These are phyloP conservation scores for Trissolcus brochymenae DNA, from an alignment of 2,888 invertebrate species.

Conservation along the genomic window DNA sequence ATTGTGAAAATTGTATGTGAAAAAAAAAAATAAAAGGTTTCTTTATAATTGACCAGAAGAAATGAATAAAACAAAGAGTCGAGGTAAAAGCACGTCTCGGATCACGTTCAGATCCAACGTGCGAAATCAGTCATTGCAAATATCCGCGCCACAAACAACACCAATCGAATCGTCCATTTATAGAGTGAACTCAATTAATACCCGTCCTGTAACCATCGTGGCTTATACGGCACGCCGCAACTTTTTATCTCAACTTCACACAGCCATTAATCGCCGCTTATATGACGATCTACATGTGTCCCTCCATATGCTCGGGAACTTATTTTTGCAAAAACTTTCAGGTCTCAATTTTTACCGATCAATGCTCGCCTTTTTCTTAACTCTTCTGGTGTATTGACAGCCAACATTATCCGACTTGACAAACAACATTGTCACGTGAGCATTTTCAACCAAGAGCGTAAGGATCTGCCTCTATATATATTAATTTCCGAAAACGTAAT, in stretches of 20 bases:
- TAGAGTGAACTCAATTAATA: slow-evolving; percentile 73
- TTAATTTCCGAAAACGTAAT: too few species aligned
- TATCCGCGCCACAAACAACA: slow-evolving; percentile 54
- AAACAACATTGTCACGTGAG: too few species aligned
- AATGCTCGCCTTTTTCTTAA: not conserved
- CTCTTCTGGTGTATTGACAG: slow-evolving; percentile 3
- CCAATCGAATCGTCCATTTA: slow-evolving; percentile 67
- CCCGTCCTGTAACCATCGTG: slow-evolving; percentile 63
- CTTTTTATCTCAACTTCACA: slow-evolving; percentile 72
- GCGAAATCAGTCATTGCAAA: slow-evolving; percentile 26
- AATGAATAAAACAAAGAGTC: too few species aligned
- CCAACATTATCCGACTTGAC: too few species aligned
- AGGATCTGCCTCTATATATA: too few species aligned
- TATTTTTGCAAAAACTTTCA: slow-evolving; percentile 73
- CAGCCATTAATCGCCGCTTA: slow-evolving; percentile 74
- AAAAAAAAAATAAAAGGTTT: too few species aligned
- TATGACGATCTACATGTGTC: slow-evolving; percentile 76
- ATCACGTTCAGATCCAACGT: too few species aligned
- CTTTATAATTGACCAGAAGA: too few species aligned
- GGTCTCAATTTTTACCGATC: too few species aligned
- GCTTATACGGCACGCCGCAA: slow-evolving; percentile 68
- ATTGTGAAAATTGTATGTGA: too few species aligned
- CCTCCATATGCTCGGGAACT: slow-evolving; percentile 74
- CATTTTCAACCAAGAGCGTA: too few species aligned
- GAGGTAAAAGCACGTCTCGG: too few species aligned